Conservation (phyloP, 2,888 invertebrate species). For the Eumerus sabulonum region DNA sequence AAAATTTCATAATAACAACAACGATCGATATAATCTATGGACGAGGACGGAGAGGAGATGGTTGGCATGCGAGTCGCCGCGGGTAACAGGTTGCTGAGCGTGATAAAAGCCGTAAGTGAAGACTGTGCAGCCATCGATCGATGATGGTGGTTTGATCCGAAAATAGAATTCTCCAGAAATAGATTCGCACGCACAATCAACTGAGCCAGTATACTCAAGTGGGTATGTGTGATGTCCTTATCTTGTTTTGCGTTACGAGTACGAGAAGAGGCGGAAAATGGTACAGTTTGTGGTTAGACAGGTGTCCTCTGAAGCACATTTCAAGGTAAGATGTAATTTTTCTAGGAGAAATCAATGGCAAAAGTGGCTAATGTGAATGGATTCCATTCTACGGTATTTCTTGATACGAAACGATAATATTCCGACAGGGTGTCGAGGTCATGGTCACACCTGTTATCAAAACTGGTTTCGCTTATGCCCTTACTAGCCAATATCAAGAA, state of each 20-base stretch:
- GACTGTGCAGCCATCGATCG: slow-evolving; percentile 12
- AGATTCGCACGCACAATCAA: slow-evolving; percentile 42
- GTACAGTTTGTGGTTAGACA: slow-evolving; percentile 21
- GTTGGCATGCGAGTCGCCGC: no score
- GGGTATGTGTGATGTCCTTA: slow-evolving; percentile 32
- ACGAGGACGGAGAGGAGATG: no score
- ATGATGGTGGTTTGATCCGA: slow-evolving; percentile 42
- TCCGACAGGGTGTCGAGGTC: no score
- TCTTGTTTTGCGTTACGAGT: slow-evolving; percentile 25
- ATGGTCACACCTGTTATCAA: no score
- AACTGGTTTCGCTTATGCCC: no score
- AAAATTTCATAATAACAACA: slow-evolving; percentile 54
- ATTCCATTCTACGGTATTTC: no score
- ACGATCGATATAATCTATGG: background rate
- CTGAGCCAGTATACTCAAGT: background rate
- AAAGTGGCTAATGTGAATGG: no score
- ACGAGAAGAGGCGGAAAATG: slow-evolving; percentile 11
- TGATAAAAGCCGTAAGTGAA: no score
- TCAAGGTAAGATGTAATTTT: background rate
- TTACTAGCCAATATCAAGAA: no score
- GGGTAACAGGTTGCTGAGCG: no score
- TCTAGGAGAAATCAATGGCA: no score
- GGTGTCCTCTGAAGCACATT: slow-evolving; percentile 27
- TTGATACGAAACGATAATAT: no score
- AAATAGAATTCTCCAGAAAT: slow-evolving; percentile 67